Evolutionary conservation across 2,888 invertebrate genomes (phyloP), one percentile per base, ranked within the genome.

Genomic region (Idaea straminata): DNA sequence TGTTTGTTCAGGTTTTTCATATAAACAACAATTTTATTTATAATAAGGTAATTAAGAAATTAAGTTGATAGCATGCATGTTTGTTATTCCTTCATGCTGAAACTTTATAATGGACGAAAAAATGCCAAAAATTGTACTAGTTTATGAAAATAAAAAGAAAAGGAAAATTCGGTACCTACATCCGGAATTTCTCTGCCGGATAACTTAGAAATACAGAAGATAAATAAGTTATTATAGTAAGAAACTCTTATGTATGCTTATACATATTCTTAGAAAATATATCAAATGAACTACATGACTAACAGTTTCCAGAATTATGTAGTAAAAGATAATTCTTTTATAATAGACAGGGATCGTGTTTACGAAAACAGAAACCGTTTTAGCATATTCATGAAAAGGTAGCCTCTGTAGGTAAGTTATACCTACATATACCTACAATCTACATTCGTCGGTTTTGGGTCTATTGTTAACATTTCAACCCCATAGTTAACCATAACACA

Each of bases 321-420:
- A 61, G 13, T 57, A 63, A 61, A 64, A 65, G 58, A 62, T 66
- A 64, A 72, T 66, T 68, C 64, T 67, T 47, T 13, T 70, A 70
- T 64, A 70, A 67, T 71, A 64, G 57, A 61, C 61, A 36, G 61
- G 62, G 66, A 68, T 66, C 65, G 63, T 64, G 66, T 68, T 63
- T 63, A 64, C 61, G 70, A 64, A 69, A 69, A 71, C 69, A 68
- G 69, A 38, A 62, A 60, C 35, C 64, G 59, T 69, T 68, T 71
- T 71, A 68, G 72, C 64, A 71, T 76, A 74, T 73, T 76, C 72
- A 74, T 73, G 66, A 72, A 65, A 64, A 62, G 66, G 68, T 64
- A 67, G 71, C 61, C 10, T 3, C 25, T 25, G 25, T 25, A 25
- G 25, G 25, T 25, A 25, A 25, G 25, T 25, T 2, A 25, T 25